Evolutionary conservation across 2,113 vertebrate genomes (phyloP), one percentile per base, ranked within the genome.

Genomic region (Tupaia tana): DNA sequence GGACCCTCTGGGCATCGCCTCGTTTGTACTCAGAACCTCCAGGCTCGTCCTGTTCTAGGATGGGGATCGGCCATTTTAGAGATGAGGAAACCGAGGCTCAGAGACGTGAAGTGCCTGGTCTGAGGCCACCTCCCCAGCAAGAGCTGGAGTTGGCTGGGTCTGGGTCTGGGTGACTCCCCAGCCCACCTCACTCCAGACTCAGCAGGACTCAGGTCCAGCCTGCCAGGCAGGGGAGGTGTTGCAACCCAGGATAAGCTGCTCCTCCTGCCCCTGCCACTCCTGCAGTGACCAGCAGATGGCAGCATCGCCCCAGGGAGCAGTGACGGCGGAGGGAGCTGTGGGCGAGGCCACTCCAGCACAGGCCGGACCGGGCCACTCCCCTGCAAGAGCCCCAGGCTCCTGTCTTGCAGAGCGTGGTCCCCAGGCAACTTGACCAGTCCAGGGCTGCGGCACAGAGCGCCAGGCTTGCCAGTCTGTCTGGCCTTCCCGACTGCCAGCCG

Each of bases 311-410:
- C 9, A 0, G 63, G 67, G 24, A 43, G n/a, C 29, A 43, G 22
- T 27, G 10, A 31, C 25, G 15, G 22, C 22, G 0, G 0, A 9
- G 0, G 2, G 15, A 34, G 3, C 12, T 0, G 0, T 0, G 0
- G 2, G 43, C 18, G 14, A 24, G 29, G 63, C 16, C 2, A 1
- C 34, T 22, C 7, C 6, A 43, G 61, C 0, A 8, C 3, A 1
- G 52, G 12, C 84, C 31, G 70, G 9, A 4, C n/a, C 31, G 43
- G 43, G 5, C 43, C 43, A 43, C 43, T 43, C 43, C 43, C 43
- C 43, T 43, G 43, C 43, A 5, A 43, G 43, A 43, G 43, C 43
- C 43, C 43, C 43, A 43, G 43, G 43, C 43, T 43, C 43, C 43
- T 43, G 43, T 43, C 43, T 43, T 43, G 43, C 43, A 43, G 64